These are phyloP conservation scores for Cryptus armator DNA, from an alignment of 2,888 invertebrate species.

Conservation along the genomic window DNA sequence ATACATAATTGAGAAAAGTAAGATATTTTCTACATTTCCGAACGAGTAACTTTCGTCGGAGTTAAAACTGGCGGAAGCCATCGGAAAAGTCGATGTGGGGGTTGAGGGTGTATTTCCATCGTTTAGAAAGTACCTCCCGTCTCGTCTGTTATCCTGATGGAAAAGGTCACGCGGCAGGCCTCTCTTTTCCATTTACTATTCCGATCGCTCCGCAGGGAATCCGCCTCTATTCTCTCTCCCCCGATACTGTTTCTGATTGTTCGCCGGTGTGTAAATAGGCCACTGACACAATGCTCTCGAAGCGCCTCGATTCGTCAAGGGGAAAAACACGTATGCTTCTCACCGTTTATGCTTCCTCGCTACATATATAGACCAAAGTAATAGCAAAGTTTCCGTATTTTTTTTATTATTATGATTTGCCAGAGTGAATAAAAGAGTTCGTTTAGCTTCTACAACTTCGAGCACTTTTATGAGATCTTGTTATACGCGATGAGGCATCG, in stretches of 20 bases:
- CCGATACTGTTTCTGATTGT: background rate
- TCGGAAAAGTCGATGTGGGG: background rate
- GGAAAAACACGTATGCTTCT: conserved; percentile 32
- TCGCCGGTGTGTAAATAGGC: conserved; percentile 29
- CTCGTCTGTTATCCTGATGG: conserved; percentile 74
- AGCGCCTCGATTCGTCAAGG: background rate
- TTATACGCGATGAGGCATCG: conserved; percentile 51
- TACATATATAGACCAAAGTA: conserved; percentile 61
- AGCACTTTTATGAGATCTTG: conserved; percentile 56
- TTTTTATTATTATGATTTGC: conserved; percentile 12
- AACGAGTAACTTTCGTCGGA: too few species aligned
- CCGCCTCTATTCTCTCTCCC: background rate
- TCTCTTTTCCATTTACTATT: conserved; percentile 71
- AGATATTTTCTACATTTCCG: too few species aligned
- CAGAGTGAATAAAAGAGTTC: background rate
- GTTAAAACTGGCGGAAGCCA: too few species aligned
- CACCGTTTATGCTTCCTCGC: conserved; percentile 52
- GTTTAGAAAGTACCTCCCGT: conserved; percentile 64
- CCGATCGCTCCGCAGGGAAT: conserved; percentile 37
- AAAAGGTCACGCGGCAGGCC: conserved; percentile 79
- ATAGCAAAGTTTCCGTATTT: conserved; percentile 25
- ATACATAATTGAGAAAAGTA: too few species aligned
- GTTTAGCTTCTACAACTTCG: background rate
- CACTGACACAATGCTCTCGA: conserved; percentile 5
- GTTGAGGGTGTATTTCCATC: conserved; percentile 54